These are phyloP conservation scores for Columba janthina DNA, from an alignment of 2,113 vertebrate species.

Conservation along the genomic window DNA sequence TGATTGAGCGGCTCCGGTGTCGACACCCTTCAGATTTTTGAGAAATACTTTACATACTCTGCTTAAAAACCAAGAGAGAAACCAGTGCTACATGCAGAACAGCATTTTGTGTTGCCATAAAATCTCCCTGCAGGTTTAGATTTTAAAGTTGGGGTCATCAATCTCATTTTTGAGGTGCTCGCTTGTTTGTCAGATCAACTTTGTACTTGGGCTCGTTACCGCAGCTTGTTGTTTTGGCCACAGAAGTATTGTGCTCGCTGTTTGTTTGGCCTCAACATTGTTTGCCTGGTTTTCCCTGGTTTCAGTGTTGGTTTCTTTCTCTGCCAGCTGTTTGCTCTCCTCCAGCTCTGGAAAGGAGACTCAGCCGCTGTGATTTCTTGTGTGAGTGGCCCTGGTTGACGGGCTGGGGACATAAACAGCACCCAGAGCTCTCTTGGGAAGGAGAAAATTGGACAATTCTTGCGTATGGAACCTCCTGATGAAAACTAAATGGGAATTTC, in stretches of 20 bases:
- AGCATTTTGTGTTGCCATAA: background rate
- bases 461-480: background rate
- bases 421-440: too few relatives aligned
- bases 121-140: background rate
- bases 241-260: background rate
- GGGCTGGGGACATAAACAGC: too few relatives aligned
- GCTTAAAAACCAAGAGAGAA: background rate
- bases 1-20: background rate
- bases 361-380: fast-evolving
- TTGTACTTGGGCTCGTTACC: background rate
- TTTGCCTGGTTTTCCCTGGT: background rate
- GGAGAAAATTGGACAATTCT: too few relatives aligned
- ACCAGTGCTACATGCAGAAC: fast-evolving
- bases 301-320: background rate
- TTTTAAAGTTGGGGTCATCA: background rate
- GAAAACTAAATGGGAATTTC: background rate
- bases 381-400: background rate
- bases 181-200: background rate
- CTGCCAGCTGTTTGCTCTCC: background rate
- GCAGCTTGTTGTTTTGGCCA: background rate
- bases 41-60: background rate
- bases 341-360: background rate
- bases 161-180: background rate
- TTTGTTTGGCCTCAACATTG: background rate
- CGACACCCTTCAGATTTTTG: background rate